These are phyloP conservation scores for Poecilia wingei DNA, from an alignment of 2,797 vertebrate species.

Conservation along the genomic window DNA sequence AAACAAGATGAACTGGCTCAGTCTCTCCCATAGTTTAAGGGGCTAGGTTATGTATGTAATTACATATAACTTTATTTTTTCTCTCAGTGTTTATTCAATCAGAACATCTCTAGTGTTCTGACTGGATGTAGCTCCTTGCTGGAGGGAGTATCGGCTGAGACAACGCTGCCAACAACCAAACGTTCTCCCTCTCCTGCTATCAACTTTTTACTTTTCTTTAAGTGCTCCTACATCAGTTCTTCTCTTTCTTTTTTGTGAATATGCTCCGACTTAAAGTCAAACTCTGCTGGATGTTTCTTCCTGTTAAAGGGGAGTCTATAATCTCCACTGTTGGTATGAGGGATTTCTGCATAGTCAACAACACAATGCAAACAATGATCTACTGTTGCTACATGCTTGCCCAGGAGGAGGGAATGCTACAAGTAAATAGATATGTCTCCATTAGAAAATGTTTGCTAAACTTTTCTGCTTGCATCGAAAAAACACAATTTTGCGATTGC, in stretches of 20 bases:
- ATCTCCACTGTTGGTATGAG: too few species aligned
- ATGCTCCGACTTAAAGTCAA: background rate
- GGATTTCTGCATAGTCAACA: background rate
- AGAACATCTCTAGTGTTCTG: background rate
- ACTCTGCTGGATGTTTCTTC: too few species aligned
- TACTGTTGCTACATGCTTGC: too few species aligned
- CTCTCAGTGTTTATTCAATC: background rate
- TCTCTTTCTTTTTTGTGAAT: background rate
- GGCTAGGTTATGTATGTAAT: background rate
- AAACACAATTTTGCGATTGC: too few species aligned
- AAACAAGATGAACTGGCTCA: conserved; percentile 2
- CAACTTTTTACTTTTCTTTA: background rate
- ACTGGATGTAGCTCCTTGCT: background rate
- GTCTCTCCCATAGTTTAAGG: background rate
- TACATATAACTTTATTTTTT: background rate
- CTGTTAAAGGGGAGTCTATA: background rate
- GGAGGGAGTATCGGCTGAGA: background rate
- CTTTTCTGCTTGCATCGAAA: too few species aligned
- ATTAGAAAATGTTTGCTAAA: too few species aligned
- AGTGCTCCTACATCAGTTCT: background rate
- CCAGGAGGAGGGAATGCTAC: too few species aligned
- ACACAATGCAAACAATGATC: background rate
- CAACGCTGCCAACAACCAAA: background rate
- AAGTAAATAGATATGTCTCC: too few species aligned
- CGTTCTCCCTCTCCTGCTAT: background rate